These are phyloP conservation scores for Phenganax stokvisi DNA, from an alignment of 92 coral and sea anemone species.

Conservation along the genomic window DNA sequence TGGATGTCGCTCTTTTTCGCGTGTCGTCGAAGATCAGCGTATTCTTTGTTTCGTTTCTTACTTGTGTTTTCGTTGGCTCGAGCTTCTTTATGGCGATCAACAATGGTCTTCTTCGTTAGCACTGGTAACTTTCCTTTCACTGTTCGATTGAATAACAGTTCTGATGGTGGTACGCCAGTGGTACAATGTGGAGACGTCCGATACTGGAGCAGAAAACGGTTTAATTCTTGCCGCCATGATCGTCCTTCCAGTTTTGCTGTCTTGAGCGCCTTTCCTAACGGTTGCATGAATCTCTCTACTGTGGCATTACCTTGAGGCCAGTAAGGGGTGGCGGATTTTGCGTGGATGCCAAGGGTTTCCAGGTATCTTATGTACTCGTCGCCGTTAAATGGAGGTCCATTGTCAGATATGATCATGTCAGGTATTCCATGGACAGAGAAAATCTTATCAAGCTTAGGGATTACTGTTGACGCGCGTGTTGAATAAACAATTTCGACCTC, in stretches of 20 bases:
- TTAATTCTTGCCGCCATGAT: constrained; percentile 27
- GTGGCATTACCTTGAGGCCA: constrained; percentile 39
- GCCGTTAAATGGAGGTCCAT: constrained; percentile 34
- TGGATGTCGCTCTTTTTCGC: constrained; percentile 9
- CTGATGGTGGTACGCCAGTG: constrained; percentile 31
- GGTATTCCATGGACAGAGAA: constrained; percentile 36
- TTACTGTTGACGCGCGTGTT: neutral
- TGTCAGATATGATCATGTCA: constrained; percentile 7
- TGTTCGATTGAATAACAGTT: constrained; percentile 28
- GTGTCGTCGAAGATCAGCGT: neutral
- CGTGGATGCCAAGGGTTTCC: constrained; percentile 4
- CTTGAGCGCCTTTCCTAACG: constrained; percentile 16
- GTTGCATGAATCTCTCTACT: constrained; percentile 35
- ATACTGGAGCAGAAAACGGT: constrained; percentile 21
- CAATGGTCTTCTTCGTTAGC: neutral
- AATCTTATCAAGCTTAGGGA: constrained; percentile 14
- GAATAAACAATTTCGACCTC: constrained; percentile 27
- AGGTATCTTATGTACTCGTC: constrained; percentile 6
- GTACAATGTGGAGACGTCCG: constrained; percentile 36
- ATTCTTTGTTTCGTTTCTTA: too few relatives aligned
- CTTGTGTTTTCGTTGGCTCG: too few relatives aligned
- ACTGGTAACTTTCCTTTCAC: constrained; percentile 15
- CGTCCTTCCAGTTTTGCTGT: constrained; percentile 24
- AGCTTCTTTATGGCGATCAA: neutral
- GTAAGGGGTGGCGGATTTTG: constrained; percentile 16